Evolutionary conservation across 2,888 invertebrate genomes (phyloP), one percentile per base, ranked within the genome.

Genomic region (Dione juno): DNA sequence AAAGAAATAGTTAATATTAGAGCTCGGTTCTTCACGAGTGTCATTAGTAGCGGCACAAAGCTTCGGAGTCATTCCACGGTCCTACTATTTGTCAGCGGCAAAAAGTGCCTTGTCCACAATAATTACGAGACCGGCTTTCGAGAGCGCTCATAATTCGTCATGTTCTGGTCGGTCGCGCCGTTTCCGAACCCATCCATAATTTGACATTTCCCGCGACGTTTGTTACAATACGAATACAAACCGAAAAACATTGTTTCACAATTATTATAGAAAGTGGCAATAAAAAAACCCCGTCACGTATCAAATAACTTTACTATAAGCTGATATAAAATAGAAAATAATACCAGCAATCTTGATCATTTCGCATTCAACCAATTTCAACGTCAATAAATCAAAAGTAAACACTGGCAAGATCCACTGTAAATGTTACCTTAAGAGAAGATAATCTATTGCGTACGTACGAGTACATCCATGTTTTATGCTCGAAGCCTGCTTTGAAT

Each of bases 51-150:
- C 86, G 84, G 86, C 86, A 90, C 90, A 92, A 91, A 90, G 91
- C 89, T 86, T 81, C 88, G 82, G 81, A 89, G 87, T 88, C 89
- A 89, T 90, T 90, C 90, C 88, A 88, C 84, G 89, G 87, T 88
- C 86, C 87, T 89, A 89, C 92, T 92, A 92, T 93, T 92, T 90
- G 92, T 92, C 90, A 89, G 89, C 84, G 85, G 90, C 89, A 92
- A 92, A 92, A 93, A 93, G 86, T 89, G 88, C 87, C 92, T 90
- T 89, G 92, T 90, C 92, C 91, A 91, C 91, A 90, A 92, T 93
- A 90, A 93, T 93, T 93, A 93, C 89, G 91, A 87, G 90, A 88
- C 92, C 86, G 89, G 90, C 89, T 91, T 85, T 87, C 81, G 87
- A 88, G 87, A 88, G 88, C 86, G 86, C 85, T 88, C 88, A 86